Evolutionary conservation across 2,888 invertebrate genomes (phyloP).

Genomic region (Gari tellinella): DNA sequence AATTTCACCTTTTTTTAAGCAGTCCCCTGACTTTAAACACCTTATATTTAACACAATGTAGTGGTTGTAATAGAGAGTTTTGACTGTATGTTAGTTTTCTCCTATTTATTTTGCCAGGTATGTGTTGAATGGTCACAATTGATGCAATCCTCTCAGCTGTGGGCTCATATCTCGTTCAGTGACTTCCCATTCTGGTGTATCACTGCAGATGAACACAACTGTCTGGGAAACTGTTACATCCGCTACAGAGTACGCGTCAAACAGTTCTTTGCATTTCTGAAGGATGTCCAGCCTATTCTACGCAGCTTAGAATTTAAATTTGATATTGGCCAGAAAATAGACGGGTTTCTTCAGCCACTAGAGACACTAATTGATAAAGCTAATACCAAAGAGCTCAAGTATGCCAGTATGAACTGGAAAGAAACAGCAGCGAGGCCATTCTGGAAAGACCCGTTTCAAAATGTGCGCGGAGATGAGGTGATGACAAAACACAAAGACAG

Average conservation of each 20-base stretch:
- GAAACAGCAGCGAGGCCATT: constrained; percentile 81
- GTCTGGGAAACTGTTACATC: constrained; percentile 71
- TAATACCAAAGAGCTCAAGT: constrained; percentile 71
- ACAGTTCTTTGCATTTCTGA: constrained; percentile 74
- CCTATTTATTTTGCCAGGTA: constrained; percentile 71
- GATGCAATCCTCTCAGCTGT: constrained; percentile 75
- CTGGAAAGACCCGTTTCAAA: constrained; percentile 70
- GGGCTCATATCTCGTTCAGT: constrained; percentile 79
- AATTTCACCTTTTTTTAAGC: too few species aligned
- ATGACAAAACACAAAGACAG: constrained; percentile 77
- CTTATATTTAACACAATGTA: too few species aligned
- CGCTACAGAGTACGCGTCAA: constrained; percentile 77
- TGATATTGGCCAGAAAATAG: constrained; percentile 80
- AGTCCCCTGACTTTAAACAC: too few species aligned
- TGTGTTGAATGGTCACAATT: constrained; percentile 77
- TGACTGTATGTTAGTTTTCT: too few species aligned
- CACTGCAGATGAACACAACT: constrained; percentile 64
- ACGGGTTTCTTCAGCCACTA: constrained; percentile 77
- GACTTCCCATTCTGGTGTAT: constrained; percentile 78
- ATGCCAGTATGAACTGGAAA: constrained; percentile 82
- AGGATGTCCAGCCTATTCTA: constrained; percentile 72
- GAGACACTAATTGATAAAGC: constrained; percentile 69
- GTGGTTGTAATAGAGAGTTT: too few species aligned
- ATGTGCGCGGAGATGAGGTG: constrained; percentile 72
- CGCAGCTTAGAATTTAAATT: constrained; percentile 81